Evolutionary conservation across 2,797 vertebrate genomes (phyloP).

Genomic region (Australoheros facetus): DNA sequence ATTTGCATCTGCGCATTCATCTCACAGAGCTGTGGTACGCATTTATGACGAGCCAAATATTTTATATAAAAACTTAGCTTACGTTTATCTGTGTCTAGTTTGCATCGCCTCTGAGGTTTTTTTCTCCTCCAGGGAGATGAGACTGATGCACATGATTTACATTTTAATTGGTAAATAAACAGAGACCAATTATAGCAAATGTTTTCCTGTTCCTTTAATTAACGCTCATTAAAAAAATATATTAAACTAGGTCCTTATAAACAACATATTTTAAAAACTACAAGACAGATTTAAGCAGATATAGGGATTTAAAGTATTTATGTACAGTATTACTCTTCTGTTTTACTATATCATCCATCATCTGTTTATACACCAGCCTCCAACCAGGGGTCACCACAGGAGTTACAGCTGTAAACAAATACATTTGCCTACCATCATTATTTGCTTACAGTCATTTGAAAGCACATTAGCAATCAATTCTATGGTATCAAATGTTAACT

Average conservation of each 20-base stretch:
- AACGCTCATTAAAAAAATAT: neutral
- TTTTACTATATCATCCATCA: no score
- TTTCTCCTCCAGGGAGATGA: neutral
- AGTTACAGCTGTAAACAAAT: neutral
- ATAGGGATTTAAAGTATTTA: neutral
- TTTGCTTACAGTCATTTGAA: neutral
- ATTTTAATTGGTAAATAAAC: neutral
- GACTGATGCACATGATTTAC: neutral
- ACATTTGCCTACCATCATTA: neutral
- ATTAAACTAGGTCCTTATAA: neutral
- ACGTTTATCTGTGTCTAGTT: constrained; percentile 1
- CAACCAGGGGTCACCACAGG: neutral
- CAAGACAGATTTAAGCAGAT: neutral
- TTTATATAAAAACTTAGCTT: neutral
- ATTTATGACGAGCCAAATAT: neutral
- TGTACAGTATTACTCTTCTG: neutral
- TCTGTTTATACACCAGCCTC: neutral
- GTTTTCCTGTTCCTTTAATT: neutral
- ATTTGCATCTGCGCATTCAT: neutral
- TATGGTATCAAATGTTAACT: neutral
- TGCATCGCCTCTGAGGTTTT: constrained; percentile 6
- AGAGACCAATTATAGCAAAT: neutral
- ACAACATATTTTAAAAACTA: neutral
- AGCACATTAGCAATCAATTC: neutral
- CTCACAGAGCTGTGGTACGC: neutral